Conservation (phyloP, 2,113 vertebrate species). For the Phalacrocorax carbo region DNA sequence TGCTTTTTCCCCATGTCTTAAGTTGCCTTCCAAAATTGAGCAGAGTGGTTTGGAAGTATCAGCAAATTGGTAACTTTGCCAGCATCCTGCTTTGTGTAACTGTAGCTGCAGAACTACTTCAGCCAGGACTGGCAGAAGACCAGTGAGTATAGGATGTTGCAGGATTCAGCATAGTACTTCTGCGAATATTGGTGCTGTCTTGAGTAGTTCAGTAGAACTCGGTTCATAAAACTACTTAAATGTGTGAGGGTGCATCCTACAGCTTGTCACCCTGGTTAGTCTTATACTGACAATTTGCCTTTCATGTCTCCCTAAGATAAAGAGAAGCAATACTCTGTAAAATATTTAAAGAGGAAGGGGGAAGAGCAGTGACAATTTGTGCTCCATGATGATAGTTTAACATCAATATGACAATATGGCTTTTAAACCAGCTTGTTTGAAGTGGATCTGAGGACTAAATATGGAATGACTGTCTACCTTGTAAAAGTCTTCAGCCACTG, state of each 20-base stretch:
- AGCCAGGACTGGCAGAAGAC: not conserved
- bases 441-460: not conserved
- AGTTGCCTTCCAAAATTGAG: not conserved
- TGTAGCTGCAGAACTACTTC: not conserved
- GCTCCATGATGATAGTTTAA: not conserved
- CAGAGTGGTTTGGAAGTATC: not conserved
- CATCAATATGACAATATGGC: not conserved
- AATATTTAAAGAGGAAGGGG: not conserved
- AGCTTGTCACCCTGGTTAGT: not conserved
- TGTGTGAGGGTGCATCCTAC: not conserved
- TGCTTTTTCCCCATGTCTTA: not conserved
- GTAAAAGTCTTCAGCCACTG: not conserved
- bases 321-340: not conserved
- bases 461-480: not conserved
- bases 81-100: not conserved
- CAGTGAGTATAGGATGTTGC: not conserved
- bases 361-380: not conserved
- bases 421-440: slow-evolving; percentile 3
- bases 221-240: not conserved
- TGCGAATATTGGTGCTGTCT: not conserved
- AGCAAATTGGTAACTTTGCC: not conserved
- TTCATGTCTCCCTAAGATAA: not conserved
- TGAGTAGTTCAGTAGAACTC: not conserved
- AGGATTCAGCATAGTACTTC: not conserved
- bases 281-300: not conserved